Evolutionary conservation across 2,888 invertebrate species (phyloP).

Genomic region (Helobdella robusta): DNA sequence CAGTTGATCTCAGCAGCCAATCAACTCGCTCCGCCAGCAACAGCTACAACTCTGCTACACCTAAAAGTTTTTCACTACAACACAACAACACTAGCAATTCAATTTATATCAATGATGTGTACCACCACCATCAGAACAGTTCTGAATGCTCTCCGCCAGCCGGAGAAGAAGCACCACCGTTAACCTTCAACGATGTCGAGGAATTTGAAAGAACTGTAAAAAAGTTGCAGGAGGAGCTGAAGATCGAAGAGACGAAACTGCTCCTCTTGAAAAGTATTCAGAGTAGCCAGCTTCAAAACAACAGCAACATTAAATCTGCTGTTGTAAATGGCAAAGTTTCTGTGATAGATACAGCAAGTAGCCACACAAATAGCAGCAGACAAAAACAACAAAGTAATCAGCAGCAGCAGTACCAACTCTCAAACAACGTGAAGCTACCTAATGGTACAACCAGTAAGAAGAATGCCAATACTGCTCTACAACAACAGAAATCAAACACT

Average conservation of each 20-base stretch:
- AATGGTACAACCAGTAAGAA: too few species aligned
- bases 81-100: conserved; percentile 5
- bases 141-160: too few species aligned
- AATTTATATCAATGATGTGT: too few species aligned
- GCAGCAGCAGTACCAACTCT: too few species aligned
- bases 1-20: conserved; percentile 17
- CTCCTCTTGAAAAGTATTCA: neutral
- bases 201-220: conserved; percentile 1
- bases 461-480: neutral
- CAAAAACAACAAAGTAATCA: neutral
- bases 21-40: neutral
- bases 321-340: too few species aligned
- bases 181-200: neutral
- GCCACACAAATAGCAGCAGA: neutral
- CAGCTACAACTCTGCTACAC: neutral
- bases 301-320: too few species aligned
- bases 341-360: neutral
- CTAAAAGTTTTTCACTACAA: neutral
- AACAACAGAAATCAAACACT: conserved; percentile 1
- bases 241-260: conserved; percentile 10
- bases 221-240: conserved; percentile 2
- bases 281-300: neutral
- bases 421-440: too few species aligned
- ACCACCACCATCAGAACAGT: too few species aligned
- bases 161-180: too few species aligned